Conservation (phyloP, 2,888 invertebrate genomes). For the Caenorhabditis imperialis region DNA sequence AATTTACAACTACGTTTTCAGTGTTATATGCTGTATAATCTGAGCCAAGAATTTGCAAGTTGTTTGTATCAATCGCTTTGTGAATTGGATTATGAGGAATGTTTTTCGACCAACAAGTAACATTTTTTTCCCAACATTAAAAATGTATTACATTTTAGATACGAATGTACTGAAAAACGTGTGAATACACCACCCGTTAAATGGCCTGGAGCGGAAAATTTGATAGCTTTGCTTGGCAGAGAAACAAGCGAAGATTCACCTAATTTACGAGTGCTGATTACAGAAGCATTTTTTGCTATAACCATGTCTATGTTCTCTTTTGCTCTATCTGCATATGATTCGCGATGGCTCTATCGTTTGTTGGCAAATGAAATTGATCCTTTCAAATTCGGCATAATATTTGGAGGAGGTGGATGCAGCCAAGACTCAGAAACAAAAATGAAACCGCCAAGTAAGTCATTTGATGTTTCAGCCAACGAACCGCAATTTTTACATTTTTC, state of each 20-base stretch:
- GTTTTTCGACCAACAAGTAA: slow-evolving; percentile 12
- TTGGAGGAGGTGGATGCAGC: slow-evolving; percentile 93
- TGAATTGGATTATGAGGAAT: slow-evolving; percentile 81
- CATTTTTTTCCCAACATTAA: not conserved
- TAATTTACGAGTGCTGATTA: slow-evolving; percentile 88
- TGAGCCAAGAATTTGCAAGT: slow-evolving; percentile 96
- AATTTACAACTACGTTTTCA: no score
- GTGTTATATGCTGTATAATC: slow-evolving; percentile 90
- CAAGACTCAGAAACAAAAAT: no score
- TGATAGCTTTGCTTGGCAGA: slow-evolving; percentile 90
- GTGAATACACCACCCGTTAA: slow-evolving; percentile 77
- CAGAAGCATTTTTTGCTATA: slow-evolving; percentile 93
- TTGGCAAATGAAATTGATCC: slow-evolving; percentile 87
- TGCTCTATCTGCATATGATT: slow-evolving; percentile 92
- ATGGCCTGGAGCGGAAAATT: slow-evolving; percentile 92
- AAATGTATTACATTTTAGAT: not conserved
- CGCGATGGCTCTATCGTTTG: slow-evolving; percentile 89
- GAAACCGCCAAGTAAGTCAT: slow-evolving; percentile 69
- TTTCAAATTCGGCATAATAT: slow-evolving; percentile 87
- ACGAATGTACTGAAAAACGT: slow-evolving; percentile 53
- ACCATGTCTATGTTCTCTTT: slow-evolving; percentile 87
- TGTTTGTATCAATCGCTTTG: slow-evolving; percentile 98
- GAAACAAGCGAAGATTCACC: slow-evolving; percentile 96
- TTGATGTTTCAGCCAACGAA: not conserved
- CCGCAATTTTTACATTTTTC: no score